These are phyloP conservation scores for Cantharis rufa DNA, from an alignment of 2,888 invertebrate genomes.

Conservation along the genomic window DNA sequence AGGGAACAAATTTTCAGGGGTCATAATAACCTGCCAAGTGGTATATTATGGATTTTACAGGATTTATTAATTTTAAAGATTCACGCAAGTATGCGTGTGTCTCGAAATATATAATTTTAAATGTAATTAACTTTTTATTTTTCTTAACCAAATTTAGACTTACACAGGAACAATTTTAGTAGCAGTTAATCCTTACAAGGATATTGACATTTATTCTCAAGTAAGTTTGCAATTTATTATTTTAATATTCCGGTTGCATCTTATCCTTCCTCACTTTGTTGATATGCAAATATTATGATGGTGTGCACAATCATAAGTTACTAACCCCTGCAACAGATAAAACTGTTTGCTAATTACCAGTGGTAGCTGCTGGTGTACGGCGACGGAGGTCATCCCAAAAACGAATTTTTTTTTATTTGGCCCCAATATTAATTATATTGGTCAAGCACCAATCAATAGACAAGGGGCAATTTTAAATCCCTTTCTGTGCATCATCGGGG, in stretches of 20 bases:
- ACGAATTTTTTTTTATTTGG: no score
- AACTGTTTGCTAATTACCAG: not conserved
- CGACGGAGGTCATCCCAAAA: not conserved
- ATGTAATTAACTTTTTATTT: constrained; percentile 40
- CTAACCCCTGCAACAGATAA: not conserved
- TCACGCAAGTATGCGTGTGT: not conserved
- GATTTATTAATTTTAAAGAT: not conserved
- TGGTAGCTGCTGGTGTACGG: not conserved
- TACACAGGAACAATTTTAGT: constrained; percentile 92
- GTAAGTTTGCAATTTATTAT: constrained; percentile 64
- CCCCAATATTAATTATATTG: not conserved
- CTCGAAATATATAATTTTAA: not conserved
- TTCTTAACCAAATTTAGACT: constrained; percentile 73
- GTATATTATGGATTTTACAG: not conserved
- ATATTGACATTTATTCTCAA: constrained; percentile 84
- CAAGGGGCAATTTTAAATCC: not conserved
- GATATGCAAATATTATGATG: not conserved
- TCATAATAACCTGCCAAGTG: not conserved
- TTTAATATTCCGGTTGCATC: not conserved
- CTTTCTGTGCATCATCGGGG: not conserved
- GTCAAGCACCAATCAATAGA: not conserved
- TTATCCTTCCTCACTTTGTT: not conserved
- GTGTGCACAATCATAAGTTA: not conserved
- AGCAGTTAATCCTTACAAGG: constrained; percentile 93
- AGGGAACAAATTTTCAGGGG: not conserved